Conservation (phyloP, 2,888 invertebrate genomes). For the Chloroclystis v-ata region DNA sequence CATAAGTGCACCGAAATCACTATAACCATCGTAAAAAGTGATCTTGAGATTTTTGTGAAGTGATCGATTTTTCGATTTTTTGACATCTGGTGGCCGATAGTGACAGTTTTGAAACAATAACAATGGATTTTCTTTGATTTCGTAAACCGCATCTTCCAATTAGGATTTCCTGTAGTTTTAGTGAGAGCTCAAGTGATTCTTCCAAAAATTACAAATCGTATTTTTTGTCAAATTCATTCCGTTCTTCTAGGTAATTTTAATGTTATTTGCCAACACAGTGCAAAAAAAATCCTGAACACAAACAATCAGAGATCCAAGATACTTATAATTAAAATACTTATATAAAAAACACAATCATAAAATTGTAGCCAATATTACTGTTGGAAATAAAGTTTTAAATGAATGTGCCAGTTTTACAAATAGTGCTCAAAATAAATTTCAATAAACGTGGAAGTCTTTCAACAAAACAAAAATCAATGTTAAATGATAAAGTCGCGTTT, state of each 20-base stretch:
- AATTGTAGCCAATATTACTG: not conserved
- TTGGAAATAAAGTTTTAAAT: not conserved
- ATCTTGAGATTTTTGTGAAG: constrained; percentile 22
- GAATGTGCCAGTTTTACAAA: not conserved
- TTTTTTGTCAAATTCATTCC: constrained; percentile 5
- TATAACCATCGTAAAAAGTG: constrained; percentile 10
- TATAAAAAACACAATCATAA: no score
- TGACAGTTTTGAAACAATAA: constrained; percentile 32
- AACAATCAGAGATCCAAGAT: no score
- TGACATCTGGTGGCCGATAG: constrained; percentile 52
- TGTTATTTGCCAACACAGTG: no score
- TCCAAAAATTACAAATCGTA: constrained; percentile 25
- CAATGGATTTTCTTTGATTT: constrained; percentile 29
- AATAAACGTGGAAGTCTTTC: no score
- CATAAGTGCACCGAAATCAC: constrained; percentile 23
- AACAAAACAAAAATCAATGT: no score
- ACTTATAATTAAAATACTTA: no score
- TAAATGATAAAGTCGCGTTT: no score
- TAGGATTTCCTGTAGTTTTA: constrained; percentile 33
- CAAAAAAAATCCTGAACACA: no score
- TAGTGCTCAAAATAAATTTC: no score
- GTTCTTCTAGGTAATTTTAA: no score
- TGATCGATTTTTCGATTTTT: constrained; percentile 48
- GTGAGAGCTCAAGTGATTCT: constrained; percentile 38
- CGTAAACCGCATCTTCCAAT: constrained; percentile 43